phyloP scores from a whole-genome alignment of 2,797 vertebrate genomes.

The Paedocypris micromegethes region DNA sequence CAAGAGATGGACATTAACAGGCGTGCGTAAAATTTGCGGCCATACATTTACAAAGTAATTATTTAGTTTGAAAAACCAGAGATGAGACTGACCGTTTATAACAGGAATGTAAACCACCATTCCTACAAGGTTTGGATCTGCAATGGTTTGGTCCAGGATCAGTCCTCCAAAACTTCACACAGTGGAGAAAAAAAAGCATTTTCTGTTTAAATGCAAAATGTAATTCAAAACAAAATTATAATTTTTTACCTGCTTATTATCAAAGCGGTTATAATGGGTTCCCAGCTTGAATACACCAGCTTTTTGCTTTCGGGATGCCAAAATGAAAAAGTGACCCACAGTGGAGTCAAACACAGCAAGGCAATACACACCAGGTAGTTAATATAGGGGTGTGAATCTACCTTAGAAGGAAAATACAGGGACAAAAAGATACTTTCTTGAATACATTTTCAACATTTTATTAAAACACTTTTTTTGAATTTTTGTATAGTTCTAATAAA shows the following conservation, averaged over 20 bases:
- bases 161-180: conserved; percentile 84
- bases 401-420: not conserved
- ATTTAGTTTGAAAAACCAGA: no score
- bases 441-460: no score
- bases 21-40: not conserved
- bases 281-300: conserved; percentile 87
- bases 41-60: not conserved
- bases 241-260: conserved; percentile 83
- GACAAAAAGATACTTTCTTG: not conserved
- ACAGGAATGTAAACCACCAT: conserved; percentile 89
- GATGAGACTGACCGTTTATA: conserved; percentile 82
- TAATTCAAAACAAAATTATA: not conserved
- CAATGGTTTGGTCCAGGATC: conserved; percentile 88
- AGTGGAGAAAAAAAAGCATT: conserved; percentile 11
- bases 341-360: conserved; percentile 82
- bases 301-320: conserved; percentile 84
- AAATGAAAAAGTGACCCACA: conserved; percentile 81
- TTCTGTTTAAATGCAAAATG: not conserved
- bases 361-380: conserved; percentile 81
- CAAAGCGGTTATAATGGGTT: conserved; percentile 91
- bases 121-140: conserved; percentile 84
- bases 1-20: conserved; percentile 9
- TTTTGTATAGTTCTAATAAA: no score
- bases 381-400: conserved; percentile 79
- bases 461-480: no score